A percentile compares a stretch with the other conserved stretches of the same genome.
These are phyloP conservation scores for Drosophila nigromelanica DNA, from an alignment of 1,140 invertebrate genomes.

Conservation along the genomic window DNA sequence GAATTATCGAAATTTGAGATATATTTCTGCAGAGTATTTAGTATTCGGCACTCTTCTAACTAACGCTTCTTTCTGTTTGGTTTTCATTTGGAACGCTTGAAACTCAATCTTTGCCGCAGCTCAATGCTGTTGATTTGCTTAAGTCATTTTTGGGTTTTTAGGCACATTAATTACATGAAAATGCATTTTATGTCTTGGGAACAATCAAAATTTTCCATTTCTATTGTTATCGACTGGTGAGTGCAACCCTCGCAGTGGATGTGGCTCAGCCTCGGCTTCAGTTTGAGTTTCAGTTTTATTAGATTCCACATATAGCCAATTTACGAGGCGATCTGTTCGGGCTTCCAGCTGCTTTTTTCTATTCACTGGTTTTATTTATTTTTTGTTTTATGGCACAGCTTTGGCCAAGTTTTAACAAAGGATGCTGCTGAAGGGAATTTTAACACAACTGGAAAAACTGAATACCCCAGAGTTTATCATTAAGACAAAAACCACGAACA, in stretches of 20 bases:
- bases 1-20: too few relatives aligned
- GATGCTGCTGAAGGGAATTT: conserved; percentile 64
- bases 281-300: conserved; percentile 61
- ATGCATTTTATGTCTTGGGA: conserved; percentile 78
- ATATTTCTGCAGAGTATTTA: too few relatives aligned
- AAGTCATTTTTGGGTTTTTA: conserved; percentile 70
- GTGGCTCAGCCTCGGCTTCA: conserved; percentile 5
- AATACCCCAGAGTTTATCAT: conserved; percentile 71
- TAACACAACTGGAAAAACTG: conserved; percentile 48
- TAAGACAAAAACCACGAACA: conserved; percentile 62
- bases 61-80: conserved; percentile 35
- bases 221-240: conserved; percentile 20
- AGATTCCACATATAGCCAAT: conserved; percentile 71
- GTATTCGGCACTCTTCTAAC: not conserved
- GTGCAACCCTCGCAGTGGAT: conserved; percentile 59
- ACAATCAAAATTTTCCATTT: conserved; percentile 34
- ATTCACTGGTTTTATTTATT: conserved; percentile 33
- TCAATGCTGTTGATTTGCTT: conserved; percentile 58
- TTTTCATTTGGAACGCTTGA: conserved; percentile 68
- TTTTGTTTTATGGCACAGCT: conserved; percentile 69
- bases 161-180: conserved; percentile 73
- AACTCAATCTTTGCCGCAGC: conserved; percentile 13
- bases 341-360: conserved; percentile 64
- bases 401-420: conserved; percentile 62
- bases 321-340: conserved; percentile 61